phyloP scores from a whole-genome alignment of 1,140 invertebrate genomes.

The Heterodera schachtii region DNA sequence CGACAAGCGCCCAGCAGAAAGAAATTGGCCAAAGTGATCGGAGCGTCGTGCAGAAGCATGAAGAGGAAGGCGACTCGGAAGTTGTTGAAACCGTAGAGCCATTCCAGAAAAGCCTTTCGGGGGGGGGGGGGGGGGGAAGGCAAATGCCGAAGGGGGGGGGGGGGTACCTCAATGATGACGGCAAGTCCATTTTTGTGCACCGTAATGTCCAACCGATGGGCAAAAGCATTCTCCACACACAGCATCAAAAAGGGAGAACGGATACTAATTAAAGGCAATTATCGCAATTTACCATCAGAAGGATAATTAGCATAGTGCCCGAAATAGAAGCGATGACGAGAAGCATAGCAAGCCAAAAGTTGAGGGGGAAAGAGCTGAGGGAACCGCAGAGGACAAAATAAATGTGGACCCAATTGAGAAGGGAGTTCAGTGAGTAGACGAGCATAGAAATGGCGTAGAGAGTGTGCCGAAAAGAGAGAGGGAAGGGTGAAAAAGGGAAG shows the following conservation, averaged over 20 bases:
- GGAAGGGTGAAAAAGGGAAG: neutral
- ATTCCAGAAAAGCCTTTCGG: slow-evolving; percentile 46
- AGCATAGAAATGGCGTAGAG: slow-evolving; percentile 61
- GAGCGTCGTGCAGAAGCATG: slow-evolving; percentile 52
- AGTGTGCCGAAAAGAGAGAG: slow-evolving; percentile 47
- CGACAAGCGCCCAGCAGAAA: slow-evolving; percentile 59
- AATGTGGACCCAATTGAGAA: slow-evolving; percentile 60
- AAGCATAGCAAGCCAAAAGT: slow-evolving; percentile 57
- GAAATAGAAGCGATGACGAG: slow-evolving; percentile 52
- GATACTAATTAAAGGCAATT: neutral
- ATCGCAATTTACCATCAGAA: slow-evolving; percentile 48
- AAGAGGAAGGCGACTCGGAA: slow-evolving; percentile 62
- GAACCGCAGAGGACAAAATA: slow-evolving; percentile 52
- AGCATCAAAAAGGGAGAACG: slow-evolving; percentile 48
- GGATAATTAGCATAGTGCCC: slow-evolving; percentile 59
- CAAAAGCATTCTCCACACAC: slow-evolving; percentile 62
- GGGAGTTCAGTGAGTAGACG: slow-evolving; percentile 55
- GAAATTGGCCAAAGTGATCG: slow-evolving; percentile 61
- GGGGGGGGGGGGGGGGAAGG: neutral
- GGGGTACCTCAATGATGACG: slow-evolving; percentile 8
- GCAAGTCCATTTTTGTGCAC: slow-evolving; percentile 47
- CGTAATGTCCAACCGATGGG: slow-evolving; percentile 50
- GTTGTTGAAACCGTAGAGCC: slow-evolving; percentile 65
- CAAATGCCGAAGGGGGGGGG: neutral
- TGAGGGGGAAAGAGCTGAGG: slow-evolving; percentile 59